Conservation (phyloP, 1,140 invertebrate species). For the Drosophila parvula region DNA sequence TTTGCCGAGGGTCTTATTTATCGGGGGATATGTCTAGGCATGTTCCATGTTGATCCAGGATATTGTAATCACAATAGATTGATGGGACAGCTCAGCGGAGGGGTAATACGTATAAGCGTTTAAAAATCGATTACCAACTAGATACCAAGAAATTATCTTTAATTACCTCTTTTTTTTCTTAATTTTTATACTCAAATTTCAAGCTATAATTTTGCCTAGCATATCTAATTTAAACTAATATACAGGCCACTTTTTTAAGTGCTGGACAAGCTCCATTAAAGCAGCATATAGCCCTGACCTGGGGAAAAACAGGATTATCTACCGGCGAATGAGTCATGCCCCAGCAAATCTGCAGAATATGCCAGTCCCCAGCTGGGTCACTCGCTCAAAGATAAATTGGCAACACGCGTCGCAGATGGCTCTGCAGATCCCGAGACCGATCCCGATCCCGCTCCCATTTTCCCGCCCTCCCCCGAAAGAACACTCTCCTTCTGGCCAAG, state of each 20-base stretch:
- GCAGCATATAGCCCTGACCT: neutral
- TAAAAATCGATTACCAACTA: too few relatives aligned
- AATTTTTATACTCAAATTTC: neutral
- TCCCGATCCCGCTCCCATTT: neutral
- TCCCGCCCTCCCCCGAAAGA: neutral
- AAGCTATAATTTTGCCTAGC: neutral
- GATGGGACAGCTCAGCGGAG: neutral
- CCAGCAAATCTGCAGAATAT: conserved; percentile 46
- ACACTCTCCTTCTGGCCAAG: conserved; percentile 16
- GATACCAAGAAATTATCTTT: neutral
- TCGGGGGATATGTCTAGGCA: conserved; percentile 22
- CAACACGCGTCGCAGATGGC: conserved; percentile 73
- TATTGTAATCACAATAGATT: neutral
- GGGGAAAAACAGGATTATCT: conserved; percentile 66
- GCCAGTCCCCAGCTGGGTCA: conserved; percentile 61
- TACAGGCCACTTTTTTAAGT: conserved; percentile 4
- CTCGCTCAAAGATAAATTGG: conserved; percentile 72
- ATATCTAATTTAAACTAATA: neutral
- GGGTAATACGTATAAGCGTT: neutral
- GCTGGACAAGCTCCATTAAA: conserved; percentile 31
- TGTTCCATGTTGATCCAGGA: conserved; percentile 32
- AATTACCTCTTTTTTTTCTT: neutral
- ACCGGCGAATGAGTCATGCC: conserved; percentile 57
- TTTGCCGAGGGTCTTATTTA: conserved; percentile 26
- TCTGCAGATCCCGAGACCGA: conserved; percentile 9